These are phyloP conservation scores for Aleiodes sp. DNA, from an alignment of 1,140 invertebrate species.

Conservation along the genomic window DNA sequence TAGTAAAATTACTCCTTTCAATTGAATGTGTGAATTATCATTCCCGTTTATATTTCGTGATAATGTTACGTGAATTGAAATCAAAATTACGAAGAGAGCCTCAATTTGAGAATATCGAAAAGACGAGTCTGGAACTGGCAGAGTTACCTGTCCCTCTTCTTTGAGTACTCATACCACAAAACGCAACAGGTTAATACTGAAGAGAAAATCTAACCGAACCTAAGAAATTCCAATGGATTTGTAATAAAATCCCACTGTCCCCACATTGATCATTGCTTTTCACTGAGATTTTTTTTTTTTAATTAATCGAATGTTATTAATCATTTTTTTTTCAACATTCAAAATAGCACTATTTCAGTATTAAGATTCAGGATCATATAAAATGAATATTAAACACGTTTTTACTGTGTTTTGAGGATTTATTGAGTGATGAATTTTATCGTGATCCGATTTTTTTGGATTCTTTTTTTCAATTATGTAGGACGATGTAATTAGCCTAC, in stretches of 20 bases:
- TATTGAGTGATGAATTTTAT: background rate
- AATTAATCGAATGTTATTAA: too few species aligned
- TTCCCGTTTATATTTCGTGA: too few species aligned
- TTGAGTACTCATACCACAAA: background rate
- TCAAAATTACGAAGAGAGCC: too few species aligned
- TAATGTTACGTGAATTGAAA: too few species aligned
- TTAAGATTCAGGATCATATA: background rate
- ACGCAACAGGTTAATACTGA: slow-evolving; percentile 1
- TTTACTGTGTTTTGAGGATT: background rate
- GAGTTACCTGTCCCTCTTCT: slow-evolving; percentile 11
- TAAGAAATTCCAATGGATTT: background rate
- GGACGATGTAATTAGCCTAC: background rate
- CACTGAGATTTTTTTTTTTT: too few species aligned
- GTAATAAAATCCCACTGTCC: background rate
- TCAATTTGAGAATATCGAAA: slow-evolving; percentile 1
- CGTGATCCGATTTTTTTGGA: background rate
- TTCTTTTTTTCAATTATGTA: background rate
- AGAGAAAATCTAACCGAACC: slow-evolving; percentile 10
- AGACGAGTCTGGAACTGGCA: background rate
- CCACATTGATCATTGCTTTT: too few species aligned
- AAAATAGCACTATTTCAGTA: too few species aligned
- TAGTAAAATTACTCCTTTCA: too few species aligned
- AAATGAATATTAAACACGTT: background rate
- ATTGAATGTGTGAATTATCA: too few species aligned
- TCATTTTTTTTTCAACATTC: too few species aligned